Base-by-base conservation (phyloP, 2,797 vertebrate genomes). In the Karalla daura region DNA sequence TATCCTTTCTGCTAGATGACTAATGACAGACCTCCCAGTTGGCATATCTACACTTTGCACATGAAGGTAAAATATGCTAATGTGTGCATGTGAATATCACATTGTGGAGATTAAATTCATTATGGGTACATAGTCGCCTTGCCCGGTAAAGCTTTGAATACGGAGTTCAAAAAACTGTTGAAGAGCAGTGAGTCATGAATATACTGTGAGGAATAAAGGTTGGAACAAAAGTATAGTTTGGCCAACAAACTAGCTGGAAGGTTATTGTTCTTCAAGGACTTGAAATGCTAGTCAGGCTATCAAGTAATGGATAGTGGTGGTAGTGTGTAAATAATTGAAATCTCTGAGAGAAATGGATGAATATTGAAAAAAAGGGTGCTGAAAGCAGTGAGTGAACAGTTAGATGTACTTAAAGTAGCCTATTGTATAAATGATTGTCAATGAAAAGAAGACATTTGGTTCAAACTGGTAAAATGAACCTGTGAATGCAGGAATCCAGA, bases 51-150 rank as follows among this genome's bases (percentile, higher is more conserved):
- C 50, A 36, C 74, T 68, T 74, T 68, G 36, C 71, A 87, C 60
- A 80, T 86, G 78, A 78, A 81, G 74, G 78, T 83, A 83, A 85
- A 81, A 82, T 89, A 87, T 87, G 86, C 46, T 83, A 90, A 91
- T 85, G 52, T 45, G 50, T 64, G 82, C 70, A 63, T 76, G 70
- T 62, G 76, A 80, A 70, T 77, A 87, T 83, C 63, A 87, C 64
- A 80, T 59, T 50, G 60, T 51, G 45, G 52, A 89, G 80, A 89
- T 87, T 81, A 69, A 78, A 88, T 61, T 74, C 61, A 78, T 87
- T 82, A 78, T 32, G 62, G 62, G 63, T 63, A 71, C 69, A 81
- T 66, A 33, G 63, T 28, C 47, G 45, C 43, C 15, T 47, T 56
- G 70, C 55, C 43, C 41, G 13, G 33, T 71, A 85, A 78, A 72